These are phyloP conservation scores for Lypha dubia DNA, from an alignment of 2,888 invertebrate genomes.

Conservation along the genomic window DNA sequence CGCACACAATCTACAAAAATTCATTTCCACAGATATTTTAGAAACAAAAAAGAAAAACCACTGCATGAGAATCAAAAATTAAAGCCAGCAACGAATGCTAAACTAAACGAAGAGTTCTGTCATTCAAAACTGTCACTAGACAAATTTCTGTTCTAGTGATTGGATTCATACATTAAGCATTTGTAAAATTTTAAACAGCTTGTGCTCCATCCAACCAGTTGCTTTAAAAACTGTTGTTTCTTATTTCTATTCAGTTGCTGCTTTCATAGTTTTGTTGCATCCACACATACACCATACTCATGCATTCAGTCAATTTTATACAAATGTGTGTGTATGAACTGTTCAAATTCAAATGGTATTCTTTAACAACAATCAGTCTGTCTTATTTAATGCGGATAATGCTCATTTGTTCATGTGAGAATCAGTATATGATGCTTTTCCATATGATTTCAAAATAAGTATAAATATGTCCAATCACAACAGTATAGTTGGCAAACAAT, in stretches of 20 bases:
- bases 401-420: not conserved
- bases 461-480: conserved; percentile 37
- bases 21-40: not conserved
- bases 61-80: conserved; percentile 1
- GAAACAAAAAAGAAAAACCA: not conserved
- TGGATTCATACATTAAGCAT: conserved; percentile 70
- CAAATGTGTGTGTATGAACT: not conserved
- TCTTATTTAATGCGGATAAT: not conserved
- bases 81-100: conserved; percentile 14
- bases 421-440: conserved; percentile 19
- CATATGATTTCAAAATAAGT: conserved; percentile 39
- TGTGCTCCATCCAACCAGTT: conserved; percentile 11
- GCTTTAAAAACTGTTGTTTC: conserved; percentile 22
- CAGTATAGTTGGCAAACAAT: conserved; percentile 37
- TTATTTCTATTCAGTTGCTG: conserved; percentile 14
- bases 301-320: conserved; percentile 4
- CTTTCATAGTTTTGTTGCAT: conserved; percentile 48
- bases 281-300: too few relatives aligned
- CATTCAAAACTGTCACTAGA: conserved; percentile 81
- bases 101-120: conserved; percentile 74
- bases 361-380: conserved; percentile 14
- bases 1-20: not conserved
- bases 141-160: conserved; percentile 77
- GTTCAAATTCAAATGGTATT: conserved; percentile 48
- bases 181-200: conserved; percentile 39